Evolutionary conservation across 2,888 invertebrate genomes (phyloP), one percentile per base, ranked within the genome.

Genomic region (Petrolisthes manimaculis): DNA sequence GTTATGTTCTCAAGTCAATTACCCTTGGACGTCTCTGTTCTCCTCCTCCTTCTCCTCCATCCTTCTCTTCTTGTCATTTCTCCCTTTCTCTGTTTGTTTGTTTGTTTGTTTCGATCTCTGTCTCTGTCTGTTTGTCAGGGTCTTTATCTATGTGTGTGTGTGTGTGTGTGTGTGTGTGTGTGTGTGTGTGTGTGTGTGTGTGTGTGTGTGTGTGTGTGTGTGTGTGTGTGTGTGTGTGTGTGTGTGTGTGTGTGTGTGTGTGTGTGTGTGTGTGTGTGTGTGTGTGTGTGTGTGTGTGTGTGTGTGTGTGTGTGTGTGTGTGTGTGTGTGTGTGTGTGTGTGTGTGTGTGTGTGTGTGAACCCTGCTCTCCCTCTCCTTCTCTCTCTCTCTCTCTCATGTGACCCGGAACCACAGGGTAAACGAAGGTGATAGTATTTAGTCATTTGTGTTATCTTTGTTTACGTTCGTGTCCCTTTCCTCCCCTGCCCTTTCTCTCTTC

Each of bases 161-260:
- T 80, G 71, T 80, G 9, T 86, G 51, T 86, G 24, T 86, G 37
- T 86, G 71, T 80, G 21, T 86, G 54, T 86, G 21, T 86, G 53
- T 86, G 53, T 83, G 71, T 71, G 14, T 81, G 6, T 81, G 61
- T 71, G 53, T 83, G 18, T 83, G 71, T 67, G 51, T 81, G 24
- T 61, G n/a, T 61, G 24, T 81, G 61, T 56, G 4, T 81, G 81
- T 81, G 61, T 56, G 61, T 81, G 81, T 81, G 55, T 80, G 80
- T 80, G 55, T 80, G 80, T 80, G 55, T 54, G 80, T 80, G 80
- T 80, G 56, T 55, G 37, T 77, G 51, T 77, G 37, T 77, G 51
- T 77, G 37, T 77, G 80, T 77, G 61, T 61, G 61, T 61, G 61
- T 61, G 61, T 61, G 61, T 61, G 61, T 61, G 61, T 61, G 61